Conservation (phyloP, 2,797 vertebrate species). For the Myotis vivesi region DNA sequence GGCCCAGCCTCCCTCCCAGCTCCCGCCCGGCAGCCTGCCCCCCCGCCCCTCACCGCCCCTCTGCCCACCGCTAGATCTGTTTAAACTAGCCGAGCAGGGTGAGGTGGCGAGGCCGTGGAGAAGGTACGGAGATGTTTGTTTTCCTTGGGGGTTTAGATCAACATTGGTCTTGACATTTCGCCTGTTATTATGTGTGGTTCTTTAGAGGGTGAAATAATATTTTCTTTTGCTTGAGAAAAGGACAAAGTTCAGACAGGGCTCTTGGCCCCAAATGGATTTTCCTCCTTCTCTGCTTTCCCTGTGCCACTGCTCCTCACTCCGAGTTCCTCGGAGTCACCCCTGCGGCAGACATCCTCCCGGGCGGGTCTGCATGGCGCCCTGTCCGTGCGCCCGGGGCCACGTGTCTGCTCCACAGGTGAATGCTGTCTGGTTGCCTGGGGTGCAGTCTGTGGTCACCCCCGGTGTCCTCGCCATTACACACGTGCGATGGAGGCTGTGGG, state of each 20-base stretch:
- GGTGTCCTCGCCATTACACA: not conserved
- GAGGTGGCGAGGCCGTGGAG: constrained; percentile 83
- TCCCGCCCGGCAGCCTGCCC: not conserved
- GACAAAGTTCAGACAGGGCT: constrained; percentile 86
- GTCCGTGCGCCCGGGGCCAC: rapidly evolving
- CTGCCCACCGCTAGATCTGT: constrained; percentile 80
- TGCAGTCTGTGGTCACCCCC: rapidly evolving
- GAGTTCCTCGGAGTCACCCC: not conserved
- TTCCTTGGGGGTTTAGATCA: constrained; percentile 88
- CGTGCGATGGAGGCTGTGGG: too few species aligned
- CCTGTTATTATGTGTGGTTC: constrained; percentile 89
- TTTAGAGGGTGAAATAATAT: constrained; percentile 90
- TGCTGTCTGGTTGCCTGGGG: rapidly evolving
- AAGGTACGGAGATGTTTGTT: constrained; percentile 88
- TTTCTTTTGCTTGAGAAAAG: constrained; percentile 89
- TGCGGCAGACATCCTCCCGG: not conserved
- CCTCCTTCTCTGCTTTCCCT: constrained; percentile 66
- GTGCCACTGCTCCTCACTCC: not conserved
- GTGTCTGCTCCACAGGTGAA: rapidly evolving
- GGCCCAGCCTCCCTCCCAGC: not conserved
- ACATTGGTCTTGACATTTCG: constrained; percentile 88
- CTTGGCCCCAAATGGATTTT: constrained; percentile 84
- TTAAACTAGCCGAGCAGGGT: constrained; percentile 83
- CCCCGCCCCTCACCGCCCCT: constrained; percentile 28
- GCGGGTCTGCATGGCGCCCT: rapidly evolving